Base-by-base conservation (phyloP, 1,140 invertebrate genomes). In the Monochamus saltuarius region DNA sequence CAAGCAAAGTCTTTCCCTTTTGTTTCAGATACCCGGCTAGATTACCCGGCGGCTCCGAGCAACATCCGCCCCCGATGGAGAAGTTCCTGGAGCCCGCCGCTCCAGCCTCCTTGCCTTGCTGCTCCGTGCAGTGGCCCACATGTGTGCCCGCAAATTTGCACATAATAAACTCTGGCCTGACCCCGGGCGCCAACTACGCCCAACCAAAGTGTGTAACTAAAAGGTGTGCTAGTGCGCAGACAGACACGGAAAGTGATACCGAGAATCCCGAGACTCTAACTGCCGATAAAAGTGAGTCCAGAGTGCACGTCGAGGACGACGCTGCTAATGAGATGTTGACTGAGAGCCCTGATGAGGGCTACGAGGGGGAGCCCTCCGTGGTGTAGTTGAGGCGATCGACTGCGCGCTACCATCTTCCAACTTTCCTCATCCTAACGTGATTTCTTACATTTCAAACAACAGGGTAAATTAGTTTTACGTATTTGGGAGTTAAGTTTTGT, bases 271-370 rank as follows among this genome's bases (percentile, higher is more conserved):
- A 40, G 7, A 13, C 14, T 16, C 11, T 40, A 13, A 16, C 39
- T 2, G 14, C 14, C 11, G 39, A 40, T 16, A 16, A n/a, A 7
- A 40, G 39, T 40, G 39, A 40, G 14, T 40, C 39, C 39, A 8
- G 11, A 8, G 14, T 16, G 39, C 39, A 16, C 4, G 14, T 40
- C 2, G 37, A 53, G 19, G 16, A 59, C 17, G 58, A 61, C 40
- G 62, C 59, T 17, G 56, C 56, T 16, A 63, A 67, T 17, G 87
- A 83, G 57, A 82, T 83, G n/a, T 81, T 89, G 63, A 86, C 88
- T 2, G 90, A 93, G 66, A 92, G 90, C 73, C 90, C 90, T 4
- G 91, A 94, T 73, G 91, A 94, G 73, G 91, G 91, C 1, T 94
- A 92, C 73, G 90, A 90, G 42, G 90, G 90, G 22, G 90, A 92